Evolutionary conservation across 2,888 invertebrate genomes (phyloP).

Genomic region (Dasypolia templi): DNA sequence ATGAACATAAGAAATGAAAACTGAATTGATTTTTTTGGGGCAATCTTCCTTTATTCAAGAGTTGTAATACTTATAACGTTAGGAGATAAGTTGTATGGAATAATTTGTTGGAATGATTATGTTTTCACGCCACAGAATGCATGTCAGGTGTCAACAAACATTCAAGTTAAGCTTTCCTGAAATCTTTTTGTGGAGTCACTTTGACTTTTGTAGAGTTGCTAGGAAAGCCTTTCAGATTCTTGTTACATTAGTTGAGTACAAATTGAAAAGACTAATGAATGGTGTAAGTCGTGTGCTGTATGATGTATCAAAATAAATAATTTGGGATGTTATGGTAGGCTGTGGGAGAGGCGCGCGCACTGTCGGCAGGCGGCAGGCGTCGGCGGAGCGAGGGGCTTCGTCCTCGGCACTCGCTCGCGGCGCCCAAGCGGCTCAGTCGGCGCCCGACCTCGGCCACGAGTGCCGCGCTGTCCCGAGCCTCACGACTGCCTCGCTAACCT

Average conservation of each 20-base stretch:
- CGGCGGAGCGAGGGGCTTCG: conserved; percentile 82
- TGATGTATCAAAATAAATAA: conserved; percentile 73
- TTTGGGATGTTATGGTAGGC: conserved; percentile 73
- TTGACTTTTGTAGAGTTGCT: not conserved
- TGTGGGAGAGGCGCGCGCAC: conserved; percentile 86
- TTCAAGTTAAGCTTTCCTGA: not conserved
- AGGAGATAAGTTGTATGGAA: not conserved
- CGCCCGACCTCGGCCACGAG: conserved; percentile 79
- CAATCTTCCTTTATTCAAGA: not conserved
- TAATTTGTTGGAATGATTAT: conserved; percentile 11
- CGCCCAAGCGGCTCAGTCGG: conserved; percentile 86
- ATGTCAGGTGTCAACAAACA: conserved; percentile 7
- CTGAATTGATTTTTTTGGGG: not conserved
- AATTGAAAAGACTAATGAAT: conserved; percentile 29
- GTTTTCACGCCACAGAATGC: not conserved
- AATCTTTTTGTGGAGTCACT: not conserved
- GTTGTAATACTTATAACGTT: not conserved
- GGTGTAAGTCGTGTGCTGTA: conserved; percentile 63
- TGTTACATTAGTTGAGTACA: conserved; percentile 1
- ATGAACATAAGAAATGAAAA: not conserved
- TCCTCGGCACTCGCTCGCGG: conserved; percentile 78
- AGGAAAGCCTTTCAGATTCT: not conserved
- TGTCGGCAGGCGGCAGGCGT: conserved; percentile 71
- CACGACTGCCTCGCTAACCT: conserved; percentile 78
- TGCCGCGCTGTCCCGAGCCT: conserved; percentile 68